Evolutionary conservation across 2,797 vertebrate genomes (phyloP).

Genomic region (Jordanella pulchra): DNA sequence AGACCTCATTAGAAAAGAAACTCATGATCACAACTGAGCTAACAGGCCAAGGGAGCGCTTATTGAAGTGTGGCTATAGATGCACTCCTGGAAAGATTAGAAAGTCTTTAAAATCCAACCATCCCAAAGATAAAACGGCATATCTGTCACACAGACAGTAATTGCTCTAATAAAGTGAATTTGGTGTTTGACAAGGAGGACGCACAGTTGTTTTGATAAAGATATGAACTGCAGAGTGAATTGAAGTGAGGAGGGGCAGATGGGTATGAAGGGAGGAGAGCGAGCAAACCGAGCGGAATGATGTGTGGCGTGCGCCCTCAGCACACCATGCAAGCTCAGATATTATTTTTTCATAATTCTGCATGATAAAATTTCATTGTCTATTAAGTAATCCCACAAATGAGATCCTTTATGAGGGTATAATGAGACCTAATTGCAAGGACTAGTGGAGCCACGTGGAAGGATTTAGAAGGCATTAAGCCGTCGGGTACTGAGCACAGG

Average conservation of each 20-base stretch:
- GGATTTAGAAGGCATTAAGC: constrained; percentile 99
- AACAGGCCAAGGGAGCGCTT: neutral
- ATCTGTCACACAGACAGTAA: constrained; percentile 84
- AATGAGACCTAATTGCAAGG: constrained; percentile 99
- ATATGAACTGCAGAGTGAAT: constrained; percentile 44
- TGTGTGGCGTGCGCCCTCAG: constrained; percentile 83
- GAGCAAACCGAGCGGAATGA: constrained; percentile 85
- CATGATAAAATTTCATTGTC: constrained; percentile 97
- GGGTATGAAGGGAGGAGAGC: constrained; percentile 15
- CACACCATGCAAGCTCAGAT: constrained; percentile 82
- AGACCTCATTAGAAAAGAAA: constrained; percentile 2
- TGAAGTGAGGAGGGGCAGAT: constrained; percentile 8
- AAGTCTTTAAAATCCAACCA: constrained; percentile 75
- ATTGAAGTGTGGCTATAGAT: constrained; percentile 14
- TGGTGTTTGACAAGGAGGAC: constrained; percentile 66
- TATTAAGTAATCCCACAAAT: constrained; percentile 98
- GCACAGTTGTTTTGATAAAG: constrained; percentile 61
- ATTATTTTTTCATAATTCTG: constrained; percentile 96
- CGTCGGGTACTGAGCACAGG: constrained; percentile 94
- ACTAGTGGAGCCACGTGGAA: constrained; percentile 99
- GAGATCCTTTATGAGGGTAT: constrained; percentile 99
- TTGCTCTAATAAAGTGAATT: constrained; percentile 87
- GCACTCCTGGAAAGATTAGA: constrained; percentile 55
- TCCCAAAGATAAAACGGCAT: constrained; percentile 53
- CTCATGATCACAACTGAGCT: neutral